Percentiles rank a stretch among this genome's conserved stretches.
These are phyloP conservation scores for Calliphora vomitoria DNA, from an alignment of 2,888 invertebrate genomes.

Conservation along the genomic window DNA sequence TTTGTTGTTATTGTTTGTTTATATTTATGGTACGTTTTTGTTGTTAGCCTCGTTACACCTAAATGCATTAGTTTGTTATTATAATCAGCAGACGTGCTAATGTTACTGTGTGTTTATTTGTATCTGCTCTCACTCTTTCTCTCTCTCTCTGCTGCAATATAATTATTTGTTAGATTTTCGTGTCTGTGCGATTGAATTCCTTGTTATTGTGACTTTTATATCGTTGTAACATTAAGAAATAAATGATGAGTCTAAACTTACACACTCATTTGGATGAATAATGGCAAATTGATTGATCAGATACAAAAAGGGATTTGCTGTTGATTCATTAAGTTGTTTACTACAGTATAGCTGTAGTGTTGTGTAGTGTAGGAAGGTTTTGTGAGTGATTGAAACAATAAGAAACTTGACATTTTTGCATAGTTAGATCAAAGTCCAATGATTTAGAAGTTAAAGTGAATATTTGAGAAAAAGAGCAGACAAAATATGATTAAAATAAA, in stretches of 20 bases:
- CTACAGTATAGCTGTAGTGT: background rate
- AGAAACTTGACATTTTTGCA: constrained; percentile 47
- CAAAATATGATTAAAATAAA: no score
- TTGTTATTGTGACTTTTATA: constrained; percentile 42
- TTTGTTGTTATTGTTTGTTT: constrained; percentile 8
- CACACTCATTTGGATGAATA: background rate
- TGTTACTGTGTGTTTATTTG: background rate
- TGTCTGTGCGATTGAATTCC: constrained; percentile 2
- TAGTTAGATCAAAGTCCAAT: background rate
- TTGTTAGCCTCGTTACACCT: constrained; percentile 26
- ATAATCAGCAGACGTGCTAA: background rate
- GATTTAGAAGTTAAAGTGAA: background rate
- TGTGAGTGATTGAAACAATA: constrained; percentile 49
- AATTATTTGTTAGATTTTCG: constrained; percentile 25
- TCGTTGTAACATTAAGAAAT: constrained; percentile 22
- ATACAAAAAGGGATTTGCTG: constrained; percentile 43
- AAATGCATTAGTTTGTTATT: constrained; percentile 11
- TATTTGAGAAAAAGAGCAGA: background rate
- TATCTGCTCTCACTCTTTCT: background rate
- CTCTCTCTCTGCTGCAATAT: constrained; percentile 20
- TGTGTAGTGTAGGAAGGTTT: constrained; percentile 12
- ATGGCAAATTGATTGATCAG: constrained; percentile 64
- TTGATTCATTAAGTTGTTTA: constrained; percentile 57
- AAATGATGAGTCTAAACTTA: constrained; percentile 18
- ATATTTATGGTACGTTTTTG: constrained; percentile 1